Percentiles rank a stretch among this genome's conserved stretches.
phyloP scores from a whole-genome alignment of 2,888 invertebrate genomes.

The Hermaeophaga mercurialis region DNA sequence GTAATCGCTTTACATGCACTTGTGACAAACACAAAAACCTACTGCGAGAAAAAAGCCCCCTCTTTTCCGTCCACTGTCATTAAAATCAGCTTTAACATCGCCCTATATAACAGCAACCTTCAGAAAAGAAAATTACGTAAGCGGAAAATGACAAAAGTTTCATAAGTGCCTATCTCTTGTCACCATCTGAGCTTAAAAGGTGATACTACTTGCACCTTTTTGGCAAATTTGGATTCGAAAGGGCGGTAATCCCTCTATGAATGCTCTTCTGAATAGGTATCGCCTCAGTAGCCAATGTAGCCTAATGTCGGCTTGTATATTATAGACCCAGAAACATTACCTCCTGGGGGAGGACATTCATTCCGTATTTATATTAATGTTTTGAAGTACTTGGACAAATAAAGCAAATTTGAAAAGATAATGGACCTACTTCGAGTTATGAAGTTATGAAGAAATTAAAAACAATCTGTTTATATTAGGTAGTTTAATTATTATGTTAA shows the following conservation, averaged over 20 bases:
- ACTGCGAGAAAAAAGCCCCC: slow-evolving; percentile 22
- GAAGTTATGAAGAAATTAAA: too few relatives aligned
- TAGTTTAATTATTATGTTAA: too few relatives aligned
- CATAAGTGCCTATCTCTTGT: slow-evolving; percentile 37
- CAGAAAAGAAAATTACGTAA: slow-evolving; percentile 26
- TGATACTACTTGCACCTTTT: slow-evolving; percentile 38
- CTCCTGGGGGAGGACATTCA: slow-evolving; percentile 24
- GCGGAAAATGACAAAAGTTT: slow-evolving; percentile 38
- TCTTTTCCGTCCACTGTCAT: slow-evolving; percentile 33
- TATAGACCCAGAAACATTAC: slow-evolving; percentile 36
- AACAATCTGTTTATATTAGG: too few relatives aligned
- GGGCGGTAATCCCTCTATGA: slow-evolving; percentile 33
- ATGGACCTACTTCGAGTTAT: too few relatives aligned
- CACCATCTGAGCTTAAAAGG: slow-evolving; percentile 36
- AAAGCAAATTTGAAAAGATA: too few relatives aligned
- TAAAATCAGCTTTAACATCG: slow-evolving; percentile 37
- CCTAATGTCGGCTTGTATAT: slow-evolving; percentile 50
- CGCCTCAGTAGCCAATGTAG: slow-evolving; percentile 52
- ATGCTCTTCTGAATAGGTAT: slow-evolving; percentile 34
- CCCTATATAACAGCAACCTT: slow-evolving; percentile 24
- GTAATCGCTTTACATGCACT: slow-evolving; percentile 34
- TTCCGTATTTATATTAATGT: too few relatives aligned
- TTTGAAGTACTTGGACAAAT: too few relatives aligned
- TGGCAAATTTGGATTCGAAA: slow-evolving; percentile 22
- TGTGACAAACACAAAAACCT: slow-evolving; percentile 26